Evolutionary conservation across 2,888 invertebrate genomes (phyloP).

Genomic region (Calephelis perditalis): DNA sequence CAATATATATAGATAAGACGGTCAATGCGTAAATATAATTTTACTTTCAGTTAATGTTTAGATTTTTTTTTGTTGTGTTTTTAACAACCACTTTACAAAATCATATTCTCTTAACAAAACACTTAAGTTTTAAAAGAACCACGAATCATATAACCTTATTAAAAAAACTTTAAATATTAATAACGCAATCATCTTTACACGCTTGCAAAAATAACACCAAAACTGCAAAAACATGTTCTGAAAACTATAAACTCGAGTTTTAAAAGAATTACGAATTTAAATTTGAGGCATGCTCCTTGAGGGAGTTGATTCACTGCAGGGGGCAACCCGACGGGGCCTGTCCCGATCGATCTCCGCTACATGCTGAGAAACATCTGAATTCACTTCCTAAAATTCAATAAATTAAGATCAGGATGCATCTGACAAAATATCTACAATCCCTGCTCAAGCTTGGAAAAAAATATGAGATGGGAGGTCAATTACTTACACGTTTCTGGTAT

Average conservation of each 20-base stretch:
- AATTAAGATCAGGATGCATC: slow-evolving; percentile 10
- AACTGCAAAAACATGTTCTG: too few relatives aligned
- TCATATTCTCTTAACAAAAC: too few relatives aligned
- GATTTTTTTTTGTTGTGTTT: too few relatives aligned
- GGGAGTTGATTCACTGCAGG: slow-evolving; percentile 52
- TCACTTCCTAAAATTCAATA: slow-evolving; percentile 56
- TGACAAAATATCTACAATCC: slow-evolving; percentile 16
- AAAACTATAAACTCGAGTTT: slow-evolving; percentile 1
- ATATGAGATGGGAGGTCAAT: slow-evolving; percentile 3
- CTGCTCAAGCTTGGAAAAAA: slow-evolving; percentile 9
- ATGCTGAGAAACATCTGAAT: slow-evolving; percentile 73
- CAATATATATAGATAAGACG: too few relatives aligned
- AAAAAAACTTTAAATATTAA: too few relatives aligned
- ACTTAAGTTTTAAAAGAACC: too few relatives aligned
- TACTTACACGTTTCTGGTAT: neutral
- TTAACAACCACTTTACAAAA: too few relatives aligned
- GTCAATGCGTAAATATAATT: too few relatives aligned
- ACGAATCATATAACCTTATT: too few relatives aligned
- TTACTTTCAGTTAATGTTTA: too few relatives aligned
- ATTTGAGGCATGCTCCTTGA: slow-evolving; percentile 51
- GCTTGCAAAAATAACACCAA: too few relatives aligned
- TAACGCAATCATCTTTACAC: too few relatives aligned
- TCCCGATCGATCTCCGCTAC: slow-evolving; percentile 58
- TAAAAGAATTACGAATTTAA: slow-evolving; percentile 50
- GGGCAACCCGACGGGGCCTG: slow-evolving; percentile 48